Conservation (phyloP, 2,888 invertebrate species). For the Chorisops tibialis region DNA sequence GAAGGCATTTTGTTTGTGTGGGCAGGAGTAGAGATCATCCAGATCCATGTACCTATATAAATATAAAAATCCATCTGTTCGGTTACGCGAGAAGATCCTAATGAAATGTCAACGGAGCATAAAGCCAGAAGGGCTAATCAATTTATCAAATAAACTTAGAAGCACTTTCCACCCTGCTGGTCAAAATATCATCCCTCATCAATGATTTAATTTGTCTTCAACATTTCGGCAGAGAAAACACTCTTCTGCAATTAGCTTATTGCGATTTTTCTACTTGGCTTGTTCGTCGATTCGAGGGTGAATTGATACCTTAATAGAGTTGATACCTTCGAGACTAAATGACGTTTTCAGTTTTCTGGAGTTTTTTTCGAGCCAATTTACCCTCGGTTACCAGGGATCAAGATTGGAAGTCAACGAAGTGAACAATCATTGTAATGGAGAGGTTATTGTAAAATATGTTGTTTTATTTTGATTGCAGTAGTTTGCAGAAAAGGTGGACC, state of each 20-base stretch:
- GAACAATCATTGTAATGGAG: constrained; percentile 6
- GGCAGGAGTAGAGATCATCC: too few relatives aligned
- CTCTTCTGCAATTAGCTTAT: constrained; percentile 34
- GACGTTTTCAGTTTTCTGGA: constrained; percentile 27
- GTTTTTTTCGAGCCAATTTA: not conserved
- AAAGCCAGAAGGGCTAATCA: constrained; percentile 23
- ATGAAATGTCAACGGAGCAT: constrained; percentile 17
- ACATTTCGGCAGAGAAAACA: constrained; percentile 31
- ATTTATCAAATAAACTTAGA: constrained; percentile 26
- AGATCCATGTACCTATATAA: too few relatives aligned
- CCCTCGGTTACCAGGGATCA: not conserved
- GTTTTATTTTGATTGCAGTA: too few relatives aligned
- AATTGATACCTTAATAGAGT: constrained; percentile 22
- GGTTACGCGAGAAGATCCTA: not conserved
- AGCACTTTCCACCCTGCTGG: constrained; percentile 29
- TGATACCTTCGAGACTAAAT: constrained; percentile 22
- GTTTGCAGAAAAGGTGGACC: too few relatives aligned
- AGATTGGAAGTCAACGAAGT: not conserved
- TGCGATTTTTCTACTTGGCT: constrained; percentile 34
- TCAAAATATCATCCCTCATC: constrained; percentile 33
- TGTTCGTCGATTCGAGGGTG: constrained; percentile 26
- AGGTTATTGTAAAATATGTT: too few relatives aligned
- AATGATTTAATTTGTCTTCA: constrained; percentile 33
- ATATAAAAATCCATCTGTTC: too few relatives aligned
- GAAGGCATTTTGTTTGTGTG: too few relatives aligned